Evolutionary conservation across 2,797 vertebrate genomes (phyloP).

Genomic region (Rhabdomys pumilio): DNA sequence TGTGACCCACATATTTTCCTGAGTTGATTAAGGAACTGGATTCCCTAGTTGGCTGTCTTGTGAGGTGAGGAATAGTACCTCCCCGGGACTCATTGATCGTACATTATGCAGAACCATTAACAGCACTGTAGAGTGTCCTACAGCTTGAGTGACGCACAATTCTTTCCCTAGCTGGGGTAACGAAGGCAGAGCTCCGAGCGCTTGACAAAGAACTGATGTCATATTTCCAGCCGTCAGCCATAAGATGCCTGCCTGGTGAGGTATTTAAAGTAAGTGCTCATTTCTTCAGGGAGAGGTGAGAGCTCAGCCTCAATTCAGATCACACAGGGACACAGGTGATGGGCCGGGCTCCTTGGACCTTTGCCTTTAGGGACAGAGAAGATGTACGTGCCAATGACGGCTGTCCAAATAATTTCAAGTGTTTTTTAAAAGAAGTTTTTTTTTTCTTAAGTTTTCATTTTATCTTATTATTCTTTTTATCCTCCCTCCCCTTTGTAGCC

Average conservation of each 20-base stretch:
- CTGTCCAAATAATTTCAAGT: background rate
- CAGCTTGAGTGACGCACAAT: slow-evolving; percentile 63
- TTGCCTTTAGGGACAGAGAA: background rate
- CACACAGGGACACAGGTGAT: background rate
- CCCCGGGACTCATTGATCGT: background rate
- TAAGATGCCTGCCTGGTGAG: slow-evolving; percentile 89
- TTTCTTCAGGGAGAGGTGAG: slow-evolving; percentile 71
- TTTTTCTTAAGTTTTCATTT: background rate
- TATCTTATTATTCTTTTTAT: slow-evolving; percentile 50
- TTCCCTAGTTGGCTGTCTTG: slow-evolving; percentile 60
- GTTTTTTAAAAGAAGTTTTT: background rate
- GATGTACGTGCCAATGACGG: background rate
- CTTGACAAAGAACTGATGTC: slow-evolving; percentile 90
- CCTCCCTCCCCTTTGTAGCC: background rate
- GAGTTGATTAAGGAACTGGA: slow-evolving; percentile 66
- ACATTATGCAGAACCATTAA: slow-evolving; percentile 67
- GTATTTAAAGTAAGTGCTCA: slow-evolving; percentile 90
- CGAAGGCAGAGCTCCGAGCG: slow-evolving; percentile 88
- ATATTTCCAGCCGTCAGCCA: slow-evolving; percentile 89
- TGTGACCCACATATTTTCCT: slow-evolving; percentile 51
- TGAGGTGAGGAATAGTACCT: slow-evolving; percentile 49
- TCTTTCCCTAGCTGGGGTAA: slow-evolving; percentile 89
- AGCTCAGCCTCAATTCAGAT: slow-evolving; percentile 64
- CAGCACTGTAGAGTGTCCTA: slow-evolving; percentile 55
- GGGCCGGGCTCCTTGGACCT: background rate